Evolutionary conservation across 1,140 invertebrate genomes (phyloP).

Genomic region (Drosophila ambigua): DNA sequence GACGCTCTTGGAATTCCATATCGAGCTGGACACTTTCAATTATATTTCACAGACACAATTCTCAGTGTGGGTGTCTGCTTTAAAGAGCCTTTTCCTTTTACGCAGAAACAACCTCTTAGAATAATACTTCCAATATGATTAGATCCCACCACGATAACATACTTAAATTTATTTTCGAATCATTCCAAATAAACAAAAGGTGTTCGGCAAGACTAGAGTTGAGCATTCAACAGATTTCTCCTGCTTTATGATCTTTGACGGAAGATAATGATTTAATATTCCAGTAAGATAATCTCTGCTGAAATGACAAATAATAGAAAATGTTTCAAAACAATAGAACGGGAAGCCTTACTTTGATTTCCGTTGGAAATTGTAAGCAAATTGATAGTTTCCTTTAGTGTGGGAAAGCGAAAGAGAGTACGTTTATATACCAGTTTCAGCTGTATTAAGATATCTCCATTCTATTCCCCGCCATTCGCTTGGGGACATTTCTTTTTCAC

Average conservation of each 20-base stretch:
- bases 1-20: constrained; percentile 3
- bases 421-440: constrained; percentile 4
- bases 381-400: background rate
- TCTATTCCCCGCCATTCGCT: constrained; percentile 9
- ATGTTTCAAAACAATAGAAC: background rate
- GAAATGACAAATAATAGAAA: no score
- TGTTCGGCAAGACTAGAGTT: no score
- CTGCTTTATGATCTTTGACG: no score
- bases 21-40: constrained; percentile 5
- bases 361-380: background rate
- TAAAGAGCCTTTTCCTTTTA: background rate
- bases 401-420: constrained; percentile 3
- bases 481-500: constrained; percentile 25
- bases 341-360: background rate
- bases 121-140: background rate
- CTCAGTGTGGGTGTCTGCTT: background rate
- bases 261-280: no score
- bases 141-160: no score
- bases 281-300: no score
- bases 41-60: background rate
- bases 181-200: no score
- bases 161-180: no score
- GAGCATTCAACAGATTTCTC: no score
- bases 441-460: background rate
- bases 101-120: background rate